Conservation (phyloP, 1,140 invertebrate species). For the Archegozetes longisetosus region DNA sequence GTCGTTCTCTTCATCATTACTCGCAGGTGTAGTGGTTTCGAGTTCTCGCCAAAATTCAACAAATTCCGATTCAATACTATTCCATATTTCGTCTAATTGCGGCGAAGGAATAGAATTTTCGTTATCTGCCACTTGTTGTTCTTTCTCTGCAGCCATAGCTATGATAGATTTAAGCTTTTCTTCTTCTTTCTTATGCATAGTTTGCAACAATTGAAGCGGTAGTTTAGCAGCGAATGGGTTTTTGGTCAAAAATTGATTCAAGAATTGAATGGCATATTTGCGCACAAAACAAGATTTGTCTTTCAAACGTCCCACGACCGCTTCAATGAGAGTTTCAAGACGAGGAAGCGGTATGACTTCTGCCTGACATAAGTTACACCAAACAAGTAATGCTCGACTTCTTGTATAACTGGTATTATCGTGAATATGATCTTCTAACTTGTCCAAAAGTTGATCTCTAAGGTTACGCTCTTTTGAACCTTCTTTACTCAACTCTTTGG, state of each 20-base stretch:
- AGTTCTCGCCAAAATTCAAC: not conserved
- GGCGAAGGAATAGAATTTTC: not conserved
- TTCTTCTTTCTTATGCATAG: constrained; percentile 38
- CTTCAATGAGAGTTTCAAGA: constrained; percentile 43
- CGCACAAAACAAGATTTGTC: constrained; percentile 60
- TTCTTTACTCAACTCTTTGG: constrained; percentile 48
- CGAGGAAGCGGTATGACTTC: constrained; percentile 50
- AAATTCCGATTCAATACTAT: constrained; percentile 2
- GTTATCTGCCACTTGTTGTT: constrained; percentile 25
- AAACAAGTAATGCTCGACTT: constrained; percentile 53
- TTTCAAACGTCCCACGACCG: constrained; percentile 46
- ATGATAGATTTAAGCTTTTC: constrained; percentile 39
- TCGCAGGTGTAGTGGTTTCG: not conserved
- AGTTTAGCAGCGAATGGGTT: constrained; percentile 57
- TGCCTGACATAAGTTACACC: constrained; percentile 49
- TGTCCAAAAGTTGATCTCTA: constrained; percentile 51
- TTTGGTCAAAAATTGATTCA: constrained; percentile 51
- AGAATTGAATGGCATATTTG: constrained; percentile 56
- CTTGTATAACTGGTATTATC: constrained; percentile 67
- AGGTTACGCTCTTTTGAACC: constrained; percentile 45
- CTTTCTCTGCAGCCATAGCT: constrained; percentile 27
- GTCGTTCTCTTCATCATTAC: not conserved
- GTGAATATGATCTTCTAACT: constrained; percentile 58
- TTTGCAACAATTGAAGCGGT: constrained; percentile 38
- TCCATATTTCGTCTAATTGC: not conserved